These are phyloP conservation scores for Tragopan temminckii DNA, from an alignment of 2,797 vertebrate genomes.

Conservation along the genomic window DNA sequence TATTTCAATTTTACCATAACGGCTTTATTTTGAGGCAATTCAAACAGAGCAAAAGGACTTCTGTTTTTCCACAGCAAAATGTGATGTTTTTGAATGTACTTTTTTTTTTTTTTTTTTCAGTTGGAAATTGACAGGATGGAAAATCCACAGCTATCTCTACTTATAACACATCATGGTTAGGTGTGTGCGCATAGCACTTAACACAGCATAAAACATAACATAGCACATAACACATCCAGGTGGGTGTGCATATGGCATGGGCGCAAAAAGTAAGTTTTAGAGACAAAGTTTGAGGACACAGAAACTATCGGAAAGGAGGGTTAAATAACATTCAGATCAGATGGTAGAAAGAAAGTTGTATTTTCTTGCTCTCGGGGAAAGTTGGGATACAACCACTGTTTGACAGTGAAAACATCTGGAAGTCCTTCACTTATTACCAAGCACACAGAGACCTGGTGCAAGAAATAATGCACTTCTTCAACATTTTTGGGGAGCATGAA, in stretches of 20 bases:
- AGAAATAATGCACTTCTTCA: not conserved
- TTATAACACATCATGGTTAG: slow-evolving; percentile 75
- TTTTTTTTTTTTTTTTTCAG: slow-evolving; percentile 61
- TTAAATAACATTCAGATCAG: slow-evolving; percentile 43
- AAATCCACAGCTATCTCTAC: slow-evolving; percentile 77
- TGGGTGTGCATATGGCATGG: slow-evolving; percentile 77
- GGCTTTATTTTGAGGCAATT: not conserved
- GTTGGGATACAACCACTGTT: not conserved
- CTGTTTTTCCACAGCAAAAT: slow-evolving; percentile 55
- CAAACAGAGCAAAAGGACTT: not conserved
- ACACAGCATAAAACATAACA: slow-evolving; percentile 78
- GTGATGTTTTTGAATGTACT: slow-evolving; percentile 60
- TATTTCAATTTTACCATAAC: not conserved
- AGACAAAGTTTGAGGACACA: slow-evolving; percentile 74
- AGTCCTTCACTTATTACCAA: not conserved
- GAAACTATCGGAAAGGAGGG: slow-evolving; percentile 60
- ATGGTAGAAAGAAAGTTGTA: not conserved
- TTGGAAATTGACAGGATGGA: slow-evolving; percentile 75
- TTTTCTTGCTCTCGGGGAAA: not conserved
- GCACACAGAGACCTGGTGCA: not conserved
- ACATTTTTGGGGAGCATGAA: not conserved
- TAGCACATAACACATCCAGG: slow-evolving; percentile 77
- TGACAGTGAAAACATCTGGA: not conserved
- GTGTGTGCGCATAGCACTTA: slow-evolving; percentile 76
- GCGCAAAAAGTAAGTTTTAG: slow-evolving; percentile 72